Percentiles rank a stretch among this genome's conserved stretches.
phyloP scores from a whole-genome alignment of 1,140 invertebrate genomes.

The Trichonephila clavata region DNA sequence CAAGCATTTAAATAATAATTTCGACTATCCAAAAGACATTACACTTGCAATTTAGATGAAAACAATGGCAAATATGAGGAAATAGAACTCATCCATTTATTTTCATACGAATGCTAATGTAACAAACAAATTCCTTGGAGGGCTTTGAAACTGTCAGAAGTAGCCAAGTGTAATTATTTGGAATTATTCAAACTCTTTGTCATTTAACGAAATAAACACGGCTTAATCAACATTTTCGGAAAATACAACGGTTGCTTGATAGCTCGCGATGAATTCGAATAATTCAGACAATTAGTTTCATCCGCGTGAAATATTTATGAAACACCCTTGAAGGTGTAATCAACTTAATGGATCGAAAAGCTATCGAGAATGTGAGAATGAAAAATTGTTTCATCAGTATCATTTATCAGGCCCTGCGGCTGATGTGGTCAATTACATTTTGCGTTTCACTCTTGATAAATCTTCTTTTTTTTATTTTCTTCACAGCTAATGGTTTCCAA shows the following conservation, averaged over 20 bases:
- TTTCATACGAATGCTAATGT: background rate
- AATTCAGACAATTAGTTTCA: slow-evolving; percentile 30
- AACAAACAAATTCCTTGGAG: background rate
- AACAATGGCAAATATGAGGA: background rate
- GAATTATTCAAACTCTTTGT: background rate
- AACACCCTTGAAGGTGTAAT: slow-evolving; percentile 40
- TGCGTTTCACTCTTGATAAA: background rate
- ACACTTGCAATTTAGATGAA: background rate
- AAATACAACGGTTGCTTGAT: background rate
- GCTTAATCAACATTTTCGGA: slow-evolving; percentile 11
- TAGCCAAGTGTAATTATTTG: background rate
- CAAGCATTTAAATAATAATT: too few relatives aligned
- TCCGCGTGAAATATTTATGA: slow-evolving; percentile 49
- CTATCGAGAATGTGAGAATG: slow-evolving; percentile 30
- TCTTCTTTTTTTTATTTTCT: background rate
- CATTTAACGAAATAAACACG: slow-evolving; percentile 21
- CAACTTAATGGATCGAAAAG: slow-evolving; percentile 61
- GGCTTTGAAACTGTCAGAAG: background rate
- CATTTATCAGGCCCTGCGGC: slow-evolving; percentile 21
- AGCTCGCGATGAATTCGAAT: slow-evolving; percentile 14
- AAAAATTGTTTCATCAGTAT: slow-evolving; percentile 56
- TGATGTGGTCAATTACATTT: slow-evolving; percentile 38
- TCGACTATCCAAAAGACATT: too few relatives aligned
- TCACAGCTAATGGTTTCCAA: slow-evolving; percentile 3
- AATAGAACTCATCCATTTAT: background rate